phyloP scores from a whole-genome alignment of 92 coral and sea anemone species.

The Micromussa lordhowensis region DNA sequence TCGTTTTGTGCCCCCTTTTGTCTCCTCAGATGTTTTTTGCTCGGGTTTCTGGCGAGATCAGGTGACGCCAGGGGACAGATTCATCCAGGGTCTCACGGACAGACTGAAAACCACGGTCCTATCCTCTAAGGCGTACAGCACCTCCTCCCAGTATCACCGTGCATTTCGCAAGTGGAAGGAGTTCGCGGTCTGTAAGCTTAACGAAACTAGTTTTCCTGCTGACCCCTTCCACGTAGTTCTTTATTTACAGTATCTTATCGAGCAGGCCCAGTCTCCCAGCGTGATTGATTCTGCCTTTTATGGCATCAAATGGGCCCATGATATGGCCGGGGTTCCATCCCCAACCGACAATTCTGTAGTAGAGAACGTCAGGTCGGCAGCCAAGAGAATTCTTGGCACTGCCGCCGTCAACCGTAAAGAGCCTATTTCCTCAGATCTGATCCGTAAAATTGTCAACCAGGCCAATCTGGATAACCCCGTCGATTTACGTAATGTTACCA shows the following conservation, averaged over 20 bases:
- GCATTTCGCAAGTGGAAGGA: constrained; percentile 46
- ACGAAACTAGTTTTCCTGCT: neutral
- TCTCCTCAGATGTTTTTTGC: constrained; percentile 17
- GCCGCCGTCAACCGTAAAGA: constrained; percentile 42
- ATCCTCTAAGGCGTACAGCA: no score
- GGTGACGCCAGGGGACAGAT: constrained; percentile 5
- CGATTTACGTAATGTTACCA: no score
- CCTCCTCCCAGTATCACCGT: constrained; percentile 22
- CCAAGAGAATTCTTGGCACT: constrained; percentile 47
- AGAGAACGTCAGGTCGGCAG: constrained; percentile 24
- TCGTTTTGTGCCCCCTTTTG: neutral
- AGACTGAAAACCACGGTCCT: constrained; percentile 28
- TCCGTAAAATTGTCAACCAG: no score
- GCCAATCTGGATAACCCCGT: no score
- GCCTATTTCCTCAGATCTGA: constrained; percentile 25
- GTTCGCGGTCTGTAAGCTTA: no score
- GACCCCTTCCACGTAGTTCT: constrained; percentile 11
- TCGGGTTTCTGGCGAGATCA: constrained; percentile 36
- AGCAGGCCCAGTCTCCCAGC: constrained; percentile 20
- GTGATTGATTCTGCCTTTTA: constrained; percentile 20
- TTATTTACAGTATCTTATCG: neutral
- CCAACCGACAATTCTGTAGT: constrained; percentile 39
- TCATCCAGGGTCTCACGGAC: constrained; percentile 40
- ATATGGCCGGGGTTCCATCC: constrained; percentile 52
- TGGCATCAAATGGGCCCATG: constrained; percentile 45